Conservation (phyloP, 2,888 invertebrate genomes). For the Ptychoptera contaminata region DNA sequence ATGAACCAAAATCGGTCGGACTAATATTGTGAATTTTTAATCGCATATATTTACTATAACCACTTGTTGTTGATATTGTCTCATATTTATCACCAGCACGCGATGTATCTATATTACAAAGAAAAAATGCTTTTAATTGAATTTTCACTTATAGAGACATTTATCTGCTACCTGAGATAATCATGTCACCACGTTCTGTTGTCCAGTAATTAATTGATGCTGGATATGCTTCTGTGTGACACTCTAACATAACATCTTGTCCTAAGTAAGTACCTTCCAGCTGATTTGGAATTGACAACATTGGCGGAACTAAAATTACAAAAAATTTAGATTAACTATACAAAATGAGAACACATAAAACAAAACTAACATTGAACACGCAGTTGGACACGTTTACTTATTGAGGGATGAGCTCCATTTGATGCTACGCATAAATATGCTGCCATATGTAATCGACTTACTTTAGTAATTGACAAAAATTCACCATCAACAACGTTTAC, state of each 20-base stretch:
- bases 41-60: conserved; percentile 72
- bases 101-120: conserved; percentile 32
- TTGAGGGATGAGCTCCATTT: conserved; percentile 82
- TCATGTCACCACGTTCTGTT: conserved; percentile 69
- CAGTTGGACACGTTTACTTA: conserved; percentile 62
- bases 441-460: conserved; percentile 73
- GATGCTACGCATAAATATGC: conserved; percentile 89
- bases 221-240: conserved; percentile 73
- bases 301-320: conserved; percentile 53
- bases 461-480: conserved; percentile 59
- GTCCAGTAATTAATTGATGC: conserved; percentile 83
- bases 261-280: conserved; percentile 69
- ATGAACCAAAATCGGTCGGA: conserved; percentile 58
- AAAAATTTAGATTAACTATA: not conserved
- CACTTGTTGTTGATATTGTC: conserved; percentile 56
- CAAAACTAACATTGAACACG: conserved; percentile 56
- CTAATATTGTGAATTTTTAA: conserved; percentile 62
- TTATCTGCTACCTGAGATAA: conserved; percentile 53
- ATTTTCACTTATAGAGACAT: not conserved
- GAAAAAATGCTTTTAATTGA: not conserved
- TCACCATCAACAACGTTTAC: conserved; percentile 71
- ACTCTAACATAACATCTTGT: conserved; percentile 65
- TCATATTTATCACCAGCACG: conserved; percentile 66
- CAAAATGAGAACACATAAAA: not conserved
- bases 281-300: conserved; percentile 76